Conservation (phyloP, 2,113 vertebrate genomes). For the Fulica atra region DNA sequence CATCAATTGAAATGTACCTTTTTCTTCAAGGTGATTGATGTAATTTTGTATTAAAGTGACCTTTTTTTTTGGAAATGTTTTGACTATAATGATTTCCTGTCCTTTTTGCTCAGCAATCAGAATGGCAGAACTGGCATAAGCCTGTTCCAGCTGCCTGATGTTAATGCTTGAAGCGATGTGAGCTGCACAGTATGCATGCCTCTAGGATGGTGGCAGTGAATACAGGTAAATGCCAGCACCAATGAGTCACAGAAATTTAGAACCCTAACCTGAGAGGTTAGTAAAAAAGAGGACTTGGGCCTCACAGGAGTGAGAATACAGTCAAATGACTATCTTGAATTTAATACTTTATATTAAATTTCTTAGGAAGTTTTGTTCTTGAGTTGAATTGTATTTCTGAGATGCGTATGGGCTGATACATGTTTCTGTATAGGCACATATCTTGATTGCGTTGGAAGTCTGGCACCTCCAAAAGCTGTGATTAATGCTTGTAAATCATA, state of each 20-base stretch:
- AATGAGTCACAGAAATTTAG: background rate
- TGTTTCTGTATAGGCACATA: background rate
- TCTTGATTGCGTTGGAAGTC: background rate
- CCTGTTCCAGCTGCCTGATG: slow-evolving; percentile 73
- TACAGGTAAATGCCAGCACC: background rate
- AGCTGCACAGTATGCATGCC: slow-evolving; percentile 40
- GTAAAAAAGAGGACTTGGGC: background rate
- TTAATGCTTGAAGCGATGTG: slow-evolving; percentile 76
- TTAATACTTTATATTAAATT: background rate
- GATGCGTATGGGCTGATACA: background rate
- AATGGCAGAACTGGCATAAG: slow-evolving; percentile 71
- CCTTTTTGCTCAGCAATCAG: slow-evolving; percentile 81
- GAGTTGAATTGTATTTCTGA: background rate
- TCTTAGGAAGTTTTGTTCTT: background rate
- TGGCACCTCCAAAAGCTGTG: background rate
- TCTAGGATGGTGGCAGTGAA: background rate
- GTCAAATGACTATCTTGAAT: background rate
- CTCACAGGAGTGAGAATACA: background rate
- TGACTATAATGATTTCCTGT: slow-evolving; percentile 94
- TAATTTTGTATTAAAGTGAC: slow-evolving; percentile 90
- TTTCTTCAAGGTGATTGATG: slow-evolving; percentile 88
- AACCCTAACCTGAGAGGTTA: background rate
- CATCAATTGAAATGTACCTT: slow-evolving; percentile 71
- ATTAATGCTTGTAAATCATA: background rate
- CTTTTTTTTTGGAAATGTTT: slow-evolving; percentile 86